A percentile compares a stretch with the other conserved stretches of the same genome.
Conservation (phyloP, 1,140 invertebrate genomes). For the Scylla paramamosain region DNA sequence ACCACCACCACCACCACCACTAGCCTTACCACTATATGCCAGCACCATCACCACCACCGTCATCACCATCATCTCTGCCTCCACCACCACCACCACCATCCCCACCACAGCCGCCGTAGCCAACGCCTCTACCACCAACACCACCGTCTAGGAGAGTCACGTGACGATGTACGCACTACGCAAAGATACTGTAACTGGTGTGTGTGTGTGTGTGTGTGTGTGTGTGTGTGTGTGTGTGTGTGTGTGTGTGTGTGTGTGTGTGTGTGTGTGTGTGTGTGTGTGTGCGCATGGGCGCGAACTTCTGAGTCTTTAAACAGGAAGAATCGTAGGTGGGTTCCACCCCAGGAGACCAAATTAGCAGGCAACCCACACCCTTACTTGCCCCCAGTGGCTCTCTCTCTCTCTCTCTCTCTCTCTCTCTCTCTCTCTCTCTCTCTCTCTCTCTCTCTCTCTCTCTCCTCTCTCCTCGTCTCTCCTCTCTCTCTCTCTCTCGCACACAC, state of each 20-base stretch:
- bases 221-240: no score
- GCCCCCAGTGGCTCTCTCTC: neutral
- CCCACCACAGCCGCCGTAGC: no score
- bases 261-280: conserved; percentile 20
- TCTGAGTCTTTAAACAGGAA: neutral
- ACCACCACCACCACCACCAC: no score
- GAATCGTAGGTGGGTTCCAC: neutral
- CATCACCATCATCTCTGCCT: no score
- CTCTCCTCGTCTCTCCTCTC: conserved; percentile 8
- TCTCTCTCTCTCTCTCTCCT: neutral
- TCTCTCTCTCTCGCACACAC: neutral
- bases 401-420: conserved; percentile 17
- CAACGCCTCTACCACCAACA: no score
- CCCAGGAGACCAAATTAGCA: neutral
- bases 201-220: no score
- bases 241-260: neutral
- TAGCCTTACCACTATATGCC: no score
- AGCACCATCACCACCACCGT: no score
- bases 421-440: conserved; percentile 1
- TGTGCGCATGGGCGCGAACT: neutral
- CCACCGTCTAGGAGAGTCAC: no score
- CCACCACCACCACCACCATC: no score
- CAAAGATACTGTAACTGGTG: no score
- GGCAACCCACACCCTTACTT: neutral
- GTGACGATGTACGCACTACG: no score